phyloP scores from a whole-genome alignment of 2,113 vertebrate species.

The Platichthys flesus region DNA sequence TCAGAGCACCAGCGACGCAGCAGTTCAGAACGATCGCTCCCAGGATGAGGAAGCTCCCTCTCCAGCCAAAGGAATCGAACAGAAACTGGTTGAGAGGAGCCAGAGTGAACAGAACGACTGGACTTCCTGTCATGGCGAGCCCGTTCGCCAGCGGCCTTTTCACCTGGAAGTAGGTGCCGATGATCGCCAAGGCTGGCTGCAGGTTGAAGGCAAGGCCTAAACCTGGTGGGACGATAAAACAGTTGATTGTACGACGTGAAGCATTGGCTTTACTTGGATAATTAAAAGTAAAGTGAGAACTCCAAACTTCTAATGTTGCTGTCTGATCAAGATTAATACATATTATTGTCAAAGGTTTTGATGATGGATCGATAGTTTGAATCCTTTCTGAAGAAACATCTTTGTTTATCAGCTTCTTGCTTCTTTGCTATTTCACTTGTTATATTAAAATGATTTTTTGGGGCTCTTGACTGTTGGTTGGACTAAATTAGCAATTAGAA shows the following conservation, averaged over 20 bases:
- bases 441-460: no score
- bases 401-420: no score
- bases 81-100: conserved; percentile 87
- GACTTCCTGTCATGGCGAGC: conserved; percentile 86
- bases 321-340: not conserved
- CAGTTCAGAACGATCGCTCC: conserved; percentile 83
- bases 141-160: conserved; percentile 85
- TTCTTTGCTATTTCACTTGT: no score
- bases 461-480: no score
- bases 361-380: no score
- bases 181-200: conserved; percentile 87
- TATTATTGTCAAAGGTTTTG: no score
- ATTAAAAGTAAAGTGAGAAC: not conserved
- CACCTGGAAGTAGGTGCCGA: conserved; percentile 86
- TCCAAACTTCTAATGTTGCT: not conserved
- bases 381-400: no score
- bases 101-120: conserved; percentile 83
- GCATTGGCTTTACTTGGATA: not conserved
- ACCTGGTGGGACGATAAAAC: conserved; percentile 71
- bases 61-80: conserved; percentile 87
- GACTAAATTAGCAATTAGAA: no score
- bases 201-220: conserved; percentile 88
- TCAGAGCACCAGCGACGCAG: conserved; percentile 86
- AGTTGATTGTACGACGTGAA: not conserved
- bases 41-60: conserved; percentile 84